Evolutionary conservation across 2,888 invertebrate genomes (phyloP).

Genomic region (Drosophila prostipennis): DNA sequence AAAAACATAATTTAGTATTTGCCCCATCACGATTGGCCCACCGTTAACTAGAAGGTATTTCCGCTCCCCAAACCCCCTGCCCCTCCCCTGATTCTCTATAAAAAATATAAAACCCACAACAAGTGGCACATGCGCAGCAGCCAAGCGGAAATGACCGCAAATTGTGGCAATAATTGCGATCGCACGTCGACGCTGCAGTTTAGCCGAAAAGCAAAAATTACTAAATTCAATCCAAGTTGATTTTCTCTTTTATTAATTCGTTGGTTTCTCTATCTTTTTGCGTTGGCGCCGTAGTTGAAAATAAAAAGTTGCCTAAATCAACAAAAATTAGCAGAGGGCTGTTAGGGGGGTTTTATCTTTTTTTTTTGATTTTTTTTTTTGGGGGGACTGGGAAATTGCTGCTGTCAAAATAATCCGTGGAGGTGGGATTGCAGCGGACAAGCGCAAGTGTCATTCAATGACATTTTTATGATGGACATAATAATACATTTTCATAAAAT

Average conservation of each 20-base stretch:
- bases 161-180: slow-evolving; percentile 65
- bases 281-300: slow-evolving; percentile 37
- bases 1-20: background rate
- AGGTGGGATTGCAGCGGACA: slow-evolving; percentile 26
- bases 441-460: slow-evolving; percentile 71
- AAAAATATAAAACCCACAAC: background rate
- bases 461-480: slow-evolving; percentile 71
- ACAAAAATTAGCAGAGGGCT: slow-evolving; percentile 48
- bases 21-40: slow-evolving; percentile 2
- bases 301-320: slow-evolving; percentile 59
- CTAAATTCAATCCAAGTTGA: slow-evolving; percentile 36
- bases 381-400: slow-evolving; percentile 41
- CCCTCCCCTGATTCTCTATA: background rate
- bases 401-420: slow-evolving; percentile 63
- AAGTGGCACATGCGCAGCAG: slow-evolving; percentile 33
- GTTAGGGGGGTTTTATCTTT: slow-evolving; percentile 1
- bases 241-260: slow-evolving; percentile 52
- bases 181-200: slow-evolving; percentile 38
- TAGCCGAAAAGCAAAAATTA: slow-evolving; percentile 24
- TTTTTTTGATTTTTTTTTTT: background rate
- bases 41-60: slow-evolving; percentile 34
- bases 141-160: slow-evolving; percentile 69
- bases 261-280: slow-evolving; percentile 30
- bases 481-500: slow-evolving; percentile 72
- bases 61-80: slow-evolving; percentile 10